Conservation (phyloP, 2,797 vertebrate genomes). For the Rhabdophis nuchalis region DNA sequence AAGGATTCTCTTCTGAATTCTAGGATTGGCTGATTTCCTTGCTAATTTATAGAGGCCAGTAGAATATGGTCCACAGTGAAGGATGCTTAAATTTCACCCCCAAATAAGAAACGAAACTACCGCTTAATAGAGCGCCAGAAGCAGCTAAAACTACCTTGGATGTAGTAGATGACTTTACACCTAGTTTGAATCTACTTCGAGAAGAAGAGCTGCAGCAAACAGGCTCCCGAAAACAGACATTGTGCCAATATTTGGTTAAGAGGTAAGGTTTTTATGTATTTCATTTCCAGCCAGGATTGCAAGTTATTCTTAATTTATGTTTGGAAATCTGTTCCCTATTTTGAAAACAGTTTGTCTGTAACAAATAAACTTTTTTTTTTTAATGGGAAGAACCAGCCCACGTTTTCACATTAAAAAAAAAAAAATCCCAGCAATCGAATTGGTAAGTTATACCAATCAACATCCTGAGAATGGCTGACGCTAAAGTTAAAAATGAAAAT, state of each 20-base stretch:
- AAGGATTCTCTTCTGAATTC: slow-evolving; percentile 38
- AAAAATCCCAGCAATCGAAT: neutral
- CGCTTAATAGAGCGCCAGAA: slow-evolving; percentile 37
- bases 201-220: slow-evolving; percentile 25
- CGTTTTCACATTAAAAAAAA: neutral
- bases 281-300: neutral
- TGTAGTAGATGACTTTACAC: slow-evolving; percentile 37
- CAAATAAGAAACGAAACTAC: slow-evolving; percentile 31
- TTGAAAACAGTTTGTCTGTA: neutral
- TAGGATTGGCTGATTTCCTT: slow-evolving; percentile 47
- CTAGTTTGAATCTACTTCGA: slow-evolving; percentile 14
- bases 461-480: no score
- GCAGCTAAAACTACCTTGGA: slow-evolving; percentile 59
- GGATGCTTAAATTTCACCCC: slow-evolving; percentile 17
- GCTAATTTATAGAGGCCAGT: slow-evolving; percentile 61
- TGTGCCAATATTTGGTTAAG: slow-evolving; percentile 38
- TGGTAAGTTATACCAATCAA: neutral
- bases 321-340: neutral
- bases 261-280: slow-evolving; percentile 60
- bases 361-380: neutral
- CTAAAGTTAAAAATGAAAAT: no score
- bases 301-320: neutral
- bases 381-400: neutral
- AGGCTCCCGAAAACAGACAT: slow-evolving; percentile 23
- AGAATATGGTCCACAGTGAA: slow-evolving; percentile 35